Conservation (phyloP, 2,888 invertebrate species). For the Apamea anceps region DNA sequence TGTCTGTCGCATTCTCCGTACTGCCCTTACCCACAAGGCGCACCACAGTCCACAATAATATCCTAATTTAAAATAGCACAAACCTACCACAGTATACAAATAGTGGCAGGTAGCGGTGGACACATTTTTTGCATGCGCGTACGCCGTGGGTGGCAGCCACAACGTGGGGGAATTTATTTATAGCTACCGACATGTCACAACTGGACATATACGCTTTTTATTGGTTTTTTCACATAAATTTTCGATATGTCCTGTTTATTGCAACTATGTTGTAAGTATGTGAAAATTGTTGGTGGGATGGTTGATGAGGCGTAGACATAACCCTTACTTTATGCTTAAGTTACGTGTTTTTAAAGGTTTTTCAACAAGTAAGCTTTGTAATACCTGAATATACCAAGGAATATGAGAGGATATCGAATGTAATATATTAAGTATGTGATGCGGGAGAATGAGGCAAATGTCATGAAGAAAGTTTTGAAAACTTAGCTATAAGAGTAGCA, state of each 20-base stretch:
- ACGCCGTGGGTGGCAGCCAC: conserved; percentile 76
- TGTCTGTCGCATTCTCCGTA: conserved; percentile 33
- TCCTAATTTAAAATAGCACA: conserved; percentile 65
- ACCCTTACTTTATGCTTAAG: background rate
- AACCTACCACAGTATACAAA: conserved; percentile 62
- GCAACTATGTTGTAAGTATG: conserved; percentile 63
- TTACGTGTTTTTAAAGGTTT: background rate
- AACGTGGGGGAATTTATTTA: conserved; percentile 76
- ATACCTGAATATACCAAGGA: background rate
- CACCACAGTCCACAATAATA: conserved; percentile 46
- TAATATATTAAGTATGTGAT: no score
- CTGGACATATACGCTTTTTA: conserved; percentile 66
- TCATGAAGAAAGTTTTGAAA: background rate
- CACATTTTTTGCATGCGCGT: conserved; percentile 76
- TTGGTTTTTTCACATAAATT: conserved; percentile 61
- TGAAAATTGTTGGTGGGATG: conserved; percentile 38
- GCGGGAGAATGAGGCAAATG: background rate
- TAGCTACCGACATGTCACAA: conserved; percentile 75
- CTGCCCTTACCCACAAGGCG: conserved; percentile 30
- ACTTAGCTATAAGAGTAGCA: no score
- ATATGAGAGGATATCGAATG: background rate
- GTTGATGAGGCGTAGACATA: conserved; percentile 36
- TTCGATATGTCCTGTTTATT: conserved; percentile 58
- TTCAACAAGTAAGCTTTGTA: background rate
- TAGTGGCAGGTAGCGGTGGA: conserved; percentile 67